Evolutionary conservation across 2,888 invertebrate genomes (phyloP), one percentile per base, ranked within the genome.

Genomic region (Dryomyza anilis): DNA sequence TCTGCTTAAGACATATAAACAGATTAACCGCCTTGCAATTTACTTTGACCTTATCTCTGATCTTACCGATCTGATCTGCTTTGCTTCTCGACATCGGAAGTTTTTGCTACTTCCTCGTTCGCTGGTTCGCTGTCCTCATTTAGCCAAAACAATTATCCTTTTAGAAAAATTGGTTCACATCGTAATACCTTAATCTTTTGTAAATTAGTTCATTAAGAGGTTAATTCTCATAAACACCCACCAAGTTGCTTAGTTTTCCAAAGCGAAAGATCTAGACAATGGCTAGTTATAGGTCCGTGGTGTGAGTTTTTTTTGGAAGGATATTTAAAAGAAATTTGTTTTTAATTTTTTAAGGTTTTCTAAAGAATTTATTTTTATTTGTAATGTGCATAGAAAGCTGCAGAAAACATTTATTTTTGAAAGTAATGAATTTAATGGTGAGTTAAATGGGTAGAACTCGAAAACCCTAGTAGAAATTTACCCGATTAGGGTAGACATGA

Each of bases 141-240:
- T 25, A 8, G 6, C 27, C n/a, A 23, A n/a, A 7, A 23, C 27
- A n/a, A 52, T 52, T n/a, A 29, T 56, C 56, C 39, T 25, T 56
- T 56, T 25, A 10, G 25, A 25, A 30, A 29, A 19, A 36, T 55
- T 63, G 25, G 6, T 43, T 27, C 46, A 16, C 14, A 12, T 53
- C 30, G 21, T 43, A 68, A 70, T 70, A 67, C 73, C 67, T 74
- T 80, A 82, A 82, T 82, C 80, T 75, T 75, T 73, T 75, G 79
- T 78, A 81, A 83, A 82, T 83, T 82, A 82, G 81, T 83, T 81
- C 83, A 81, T 82, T 82, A 82, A 81, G 78, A 82, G 80, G 82
- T 83, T 82, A 82, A 81, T 79, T 81, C 77, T 73, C 73, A 75
- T 72, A 77, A 79, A 82, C 82, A 82, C 82, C 81, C 81, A 76